Evolutionary conservation across 2,113 vertebrate species (phyloP).

Genomic region (Columba janthina): DNA sequence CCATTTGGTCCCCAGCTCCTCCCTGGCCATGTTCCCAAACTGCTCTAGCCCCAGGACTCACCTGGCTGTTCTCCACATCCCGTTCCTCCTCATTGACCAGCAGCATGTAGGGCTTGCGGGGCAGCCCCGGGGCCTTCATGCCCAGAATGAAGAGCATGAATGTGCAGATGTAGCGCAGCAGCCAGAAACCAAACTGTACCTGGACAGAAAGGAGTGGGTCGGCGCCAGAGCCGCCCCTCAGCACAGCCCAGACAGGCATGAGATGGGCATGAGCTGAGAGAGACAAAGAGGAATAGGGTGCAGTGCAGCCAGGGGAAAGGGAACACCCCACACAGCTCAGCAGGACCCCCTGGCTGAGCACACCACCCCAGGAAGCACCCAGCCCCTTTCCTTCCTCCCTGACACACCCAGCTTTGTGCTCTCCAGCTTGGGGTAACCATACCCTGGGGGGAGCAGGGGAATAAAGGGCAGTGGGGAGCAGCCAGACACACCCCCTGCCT

Average conservation of each 20-base stretch:
- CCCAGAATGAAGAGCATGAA: constrained; percentile 88
- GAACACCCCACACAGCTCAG: not conserved
- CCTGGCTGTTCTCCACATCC: constrained; percentile 85
- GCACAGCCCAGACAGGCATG: not conserved
- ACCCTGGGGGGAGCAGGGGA: not conserved
- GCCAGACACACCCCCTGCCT: not conserved
- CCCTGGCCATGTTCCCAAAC: not conserved
- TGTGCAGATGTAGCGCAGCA: constrained; percentile 82
- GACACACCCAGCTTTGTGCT: accelerated
- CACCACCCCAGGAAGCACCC: not conserved
- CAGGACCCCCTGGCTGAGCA: not conserved
- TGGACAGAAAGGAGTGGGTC: constrained; percentile 19
- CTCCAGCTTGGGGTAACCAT: not conserved
- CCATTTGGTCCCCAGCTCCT: not conserved
- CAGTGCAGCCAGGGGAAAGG: not conserved
- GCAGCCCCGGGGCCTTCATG: constrained; percentile 90
- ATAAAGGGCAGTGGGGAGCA: not conserved
- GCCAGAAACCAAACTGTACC: constrained; percentile 87
- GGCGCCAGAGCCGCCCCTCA: not conserved
- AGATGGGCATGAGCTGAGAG: not conserved
- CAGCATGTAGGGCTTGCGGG: constrained; percentile 85
- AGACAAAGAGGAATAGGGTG: not conserved
- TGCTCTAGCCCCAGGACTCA: not conserved
- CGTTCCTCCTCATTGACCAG: constrained; percentile 90
- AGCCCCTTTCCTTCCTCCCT: not conserved